phyloP scores from a whole-genome alignment of 1,140 invertebrate species.

The Amyelois transitella region DNA sequence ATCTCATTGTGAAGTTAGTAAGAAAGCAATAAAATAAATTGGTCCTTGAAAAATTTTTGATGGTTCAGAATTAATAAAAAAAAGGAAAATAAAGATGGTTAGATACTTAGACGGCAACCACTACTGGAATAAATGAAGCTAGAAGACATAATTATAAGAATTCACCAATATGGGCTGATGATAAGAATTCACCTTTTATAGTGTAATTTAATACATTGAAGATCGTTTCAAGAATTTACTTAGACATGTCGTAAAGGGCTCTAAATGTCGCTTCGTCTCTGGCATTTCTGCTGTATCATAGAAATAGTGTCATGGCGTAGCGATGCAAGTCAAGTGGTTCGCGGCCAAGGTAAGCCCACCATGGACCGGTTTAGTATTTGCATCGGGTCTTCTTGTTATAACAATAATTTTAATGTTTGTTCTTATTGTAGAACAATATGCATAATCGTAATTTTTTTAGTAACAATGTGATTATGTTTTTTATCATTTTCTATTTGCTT shows the following conservation, averaged over 20 bases:
- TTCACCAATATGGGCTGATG: neutral
- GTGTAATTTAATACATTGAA: neutral
- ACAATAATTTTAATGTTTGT: slow-evolving; percentile 29
- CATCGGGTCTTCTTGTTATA: slow-evolving; percentile 9
- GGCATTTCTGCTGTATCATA: slow-evolving; percentile 16
- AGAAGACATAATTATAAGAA: neutral
- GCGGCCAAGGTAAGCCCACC: slow-evolving; percentile 59
- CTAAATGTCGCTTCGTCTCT: slow-evolving; percentile 18
- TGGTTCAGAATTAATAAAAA: too few relatives aligned
- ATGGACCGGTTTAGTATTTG: slow-evolving; percentile 33
- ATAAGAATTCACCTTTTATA: neutral
- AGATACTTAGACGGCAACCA: neutral
- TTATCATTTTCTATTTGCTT: too few relatives aligned
- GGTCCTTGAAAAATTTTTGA: too few relatives aligned
- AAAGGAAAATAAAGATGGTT: too few relatives aligned
- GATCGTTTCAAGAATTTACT: neutral
- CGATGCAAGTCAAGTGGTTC: slow-evolving; percentile 31
- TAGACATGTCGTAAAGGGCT: neutral
- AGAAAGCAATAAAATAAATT: neutral
- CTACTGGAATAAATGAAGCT: neutral
- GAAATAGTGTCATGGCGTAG: slow-evolving; percentile 55
- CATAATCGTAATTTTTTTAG: too few relatives aligned
- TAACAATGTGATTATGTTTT: too few relatives aligned
- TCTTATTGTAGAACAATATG: too few relatives aligned
- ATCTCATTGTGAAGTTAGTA: neutral